Percentiles rank a stretch among this genome's conserved stretches.
Conservation (phyloP, 2,888 invertebrate genomes). For the Drosophila stalkeri region DNA sequence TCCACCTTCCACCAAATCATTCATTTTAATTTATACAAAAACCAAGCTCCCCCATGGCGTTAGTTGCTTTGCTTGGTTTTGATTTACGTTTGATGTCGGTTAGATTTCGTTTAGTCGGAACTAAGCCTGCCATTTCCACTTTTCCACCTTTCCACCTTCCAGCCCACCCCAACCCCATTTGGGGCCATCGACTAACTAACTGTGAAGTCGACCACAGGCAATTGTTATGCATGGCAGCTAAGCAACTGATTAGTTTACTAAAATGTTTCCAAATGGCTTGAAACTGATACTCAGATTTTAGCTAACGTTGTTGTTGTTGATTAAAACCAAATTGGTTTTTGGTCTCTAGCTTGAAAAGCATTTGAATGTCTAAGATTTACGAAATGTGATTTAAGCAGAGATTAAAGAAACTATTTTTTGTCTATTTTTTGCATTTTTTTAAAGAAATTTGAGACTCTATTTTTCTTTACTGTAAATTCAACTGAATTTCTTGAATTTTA, state of each 20-base stretch:
- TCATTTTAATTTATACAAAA: conserved; percentile 78
- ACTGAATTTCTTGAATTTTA: not conserved
- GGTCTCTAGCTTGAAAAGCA: not conserved
- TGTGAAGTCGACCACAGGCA: conserved; percentile 41
- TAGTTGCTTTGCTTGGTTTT: conserved; percentile 54
- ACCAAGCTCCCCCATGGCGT: conserved; percentile 34
- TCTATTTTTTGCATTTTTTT: not conserved
- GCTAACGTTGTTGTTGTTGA: conserved; percentile 14
- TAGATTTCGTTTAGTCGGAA: conserved; percentile 70
- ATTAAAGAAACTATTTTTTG: not conserved
- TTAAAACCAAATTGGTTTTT: conserved; percentile 51
- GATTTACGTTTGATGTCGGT: conserved; percentile 79
- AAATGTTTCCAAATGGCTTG: conserved; percentile 53
- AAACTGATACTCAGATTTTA: conserved; percentile 33
- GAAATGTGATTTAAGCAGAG: not conserved
- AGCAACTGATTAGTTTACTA: conserved; percentile 65
- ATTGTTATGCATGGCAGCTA: conserved; percentile 71
- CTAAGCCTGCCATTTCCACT: conserved; percentile 60
- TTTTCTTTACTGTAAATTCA: not conserved
- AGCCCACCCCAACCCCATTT: conserved; percentile 11
- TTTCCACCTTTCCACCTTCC: not conserved
- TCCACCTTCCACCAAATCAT: conserved; percentile 53
- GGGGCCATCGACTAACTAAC: conserved; percentile 24
- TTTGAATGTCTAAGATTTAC: not conserved
- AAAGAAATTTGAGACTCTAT: not conserved